These are phyloP conservation scores for Cladopsammia gracilis DNA, from an alignment of 64 coral and sea anemone species.

Conservation along the genomic window DNA sequence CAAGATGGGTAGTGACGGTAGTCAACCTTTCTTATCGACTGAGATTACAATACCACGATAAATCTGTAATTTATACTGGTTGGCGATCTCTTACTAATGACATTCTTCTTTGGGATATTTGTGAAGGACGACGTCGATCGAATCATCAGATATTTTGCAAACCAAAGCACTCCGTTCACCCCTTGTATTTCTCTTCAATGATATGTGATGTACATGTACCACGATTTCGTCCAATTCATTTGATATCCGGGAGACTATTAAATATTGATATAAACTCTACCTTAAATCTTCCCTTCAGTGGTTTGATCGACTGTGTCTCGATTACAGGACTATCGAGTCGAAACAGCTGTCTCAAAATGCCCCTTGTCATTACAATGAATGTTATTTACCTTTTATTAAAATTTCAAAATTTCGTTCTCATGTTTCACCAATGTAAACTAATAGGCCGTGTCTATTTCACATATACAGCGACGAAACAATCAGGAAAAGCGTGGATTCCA, in stretches of 20 bases:
- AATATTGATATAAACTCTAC: neutral
- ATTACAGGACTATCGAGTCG: neutral
- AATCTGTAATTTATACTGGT: neutral
- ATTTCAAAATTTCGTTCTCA: conserved; percentile 16
- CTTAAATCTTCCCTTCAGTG: neutral
- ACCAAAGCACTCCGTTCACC: too few relatives aligned
- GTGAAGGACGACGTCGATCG: neutral
- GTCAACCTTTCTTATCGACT: neutral
- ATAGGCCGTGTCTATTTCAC: conserved; percentile 30
- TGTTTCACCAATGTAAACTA: conserved; percentile 46
- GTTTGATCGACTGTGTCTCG: neutral
- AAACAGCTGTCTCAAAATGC: conserved; percentile 29
- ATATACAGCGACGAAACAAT: conserved; percentile 21
- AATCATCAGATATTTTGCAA: neutral
- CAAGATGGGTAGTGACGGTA: too few relatives aligned
- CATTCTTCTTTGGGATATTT: neutral
- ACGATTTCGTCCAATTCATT: too few relatives aligned
- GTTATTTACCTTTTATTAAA: conserved; percentile 32
- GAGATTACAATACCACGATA: neutral
- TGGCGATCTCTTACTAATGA: neutral
- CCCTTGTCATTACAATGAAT: conserved; percentile 14
- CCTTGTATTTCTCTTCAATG: too few relatives aligned
- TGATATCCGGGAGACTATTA: neutral
- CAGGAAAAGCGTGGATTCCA: conserved; percentile 58
- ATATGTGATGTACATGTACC: too few relatives aligned